phyloP scores from a whole-genome alignment of 30 jellyfish, hydroid and myxozoan genomes.

The Chrysaora quinquecirrha region DNA sequence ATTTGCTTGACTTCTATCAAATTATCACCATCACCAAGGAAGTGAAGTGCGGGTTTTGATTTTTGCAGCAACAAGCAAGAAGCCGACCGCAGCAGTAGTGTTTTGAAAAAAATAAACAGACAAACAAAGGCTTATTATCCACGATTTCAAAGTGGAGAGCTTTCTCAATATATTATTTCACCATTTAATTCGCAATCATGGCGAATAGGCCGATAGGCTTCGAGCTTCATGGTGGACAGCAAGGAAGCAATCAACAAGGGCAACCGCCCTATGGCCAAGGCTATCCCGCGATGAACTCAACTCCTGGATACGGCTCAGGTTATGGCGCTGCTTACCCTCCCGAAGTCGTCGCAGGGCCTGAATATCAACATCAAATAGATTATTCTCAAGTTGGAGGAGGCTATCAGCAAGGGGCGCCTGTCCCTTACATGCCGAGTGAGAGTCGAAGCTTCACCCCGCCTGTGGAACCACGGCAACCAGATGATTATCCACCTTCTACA shows the following conservation, averaged over 20 bases:
- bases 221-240: slow-evolving; percentile 23
- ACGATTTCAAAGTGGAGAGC: not conserved
- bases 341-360: slow-evolving; percentile 7
- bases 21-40: no score
- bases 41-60: no score
- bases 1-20: no score
- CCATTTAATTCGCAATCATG: not conserved
- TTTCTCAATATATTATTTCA: not conserved
- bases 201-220: slow-evolving; percentile 58
- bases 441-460: slow-evolving; percentile 1
- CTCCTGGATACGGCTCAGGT: slow-evolving; percentile 45
- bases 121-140: not conserved
- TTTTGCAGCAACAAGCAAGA: no score
- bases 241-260: no score
- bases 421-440: not conserved
- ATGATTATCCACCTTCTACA: not conserved
- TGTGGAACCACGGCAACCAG: not conserved
- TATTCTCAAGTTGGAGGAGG: not conserved
- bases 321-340: slow-evolving; percentile 62
- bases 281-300: slow-evolving; percentile 50
- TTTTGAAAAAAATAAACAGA: no score
- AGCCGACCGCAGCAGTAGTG: no score
- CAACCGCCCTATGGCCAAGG: slow-evolving; percentile 50
- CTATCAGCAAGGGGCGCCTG: slow-evolving; percentile 3
- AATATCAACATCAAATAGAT: slow-evolving; percentile 1